A percentile compares a stretch with the other conserved stretches of the same genome.
These are phyloP conservation scores for Arrhamphus sclerolepis DNA, from an alignment of 2,797 vertebrate species.

Conservation along the genomic window DNA sequence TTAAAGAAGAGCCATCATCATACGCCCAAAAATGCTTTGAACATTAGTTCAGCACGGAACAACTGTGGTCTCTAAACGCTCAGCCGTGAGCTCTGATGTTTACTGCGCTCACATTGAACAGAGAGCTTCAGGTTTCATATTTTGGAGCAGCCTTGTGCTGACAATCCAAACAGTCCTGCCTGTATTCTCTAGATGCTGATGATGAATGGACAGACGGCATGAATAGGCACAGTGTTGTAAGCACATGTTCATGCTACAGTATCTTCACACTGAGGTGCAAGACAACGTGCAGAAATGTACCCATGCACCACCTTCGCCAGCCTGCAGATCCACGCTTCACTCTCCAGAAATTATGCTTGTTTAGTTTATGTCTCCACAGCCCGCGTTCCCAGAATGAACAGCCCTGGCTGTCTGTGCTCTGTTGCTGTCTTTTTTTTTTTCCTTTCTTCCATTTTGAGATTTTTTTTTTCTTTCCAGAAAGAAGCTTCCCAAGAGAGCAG, in stretches of 20 bases:
- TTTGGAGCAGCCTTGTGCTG: slow-evolving; percentile 44
- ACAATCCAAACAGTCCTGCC: slow-evolving; percentile 66
- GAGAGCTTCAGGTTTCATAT: slow-evolving; percentile 53
- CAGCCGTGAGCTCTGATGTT: slow-evolving; percentile 24
- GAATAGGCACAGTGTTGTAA: slow-evolving; percentile 63
- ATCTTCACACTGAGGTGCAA: slow-evolving; percentile 26
- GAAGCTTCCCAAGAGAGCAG: slow-evolving; percentile 49
- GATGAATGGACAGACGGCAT: slow-evolving; percentile 66
- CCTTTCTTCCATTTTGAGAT: slow-evolving; percentile 7
- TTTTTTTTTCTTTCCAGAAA: slow-evolving; percentile 37
- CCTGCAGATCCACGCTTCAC: slow-evolving; percentile 25
- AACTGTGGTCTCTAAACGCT: slow-evolving; percentile 29
- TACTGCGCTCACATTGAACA: slow-evolving; percentile 37
- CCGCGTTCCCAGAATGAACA: slow-evolving; percentile 62
- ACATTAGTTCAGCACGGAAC: slow-evolving; percentile 15
- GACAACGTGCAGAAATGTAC: slow-evolving; percentile 33
- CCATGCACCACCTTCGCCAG: slow-evolving; percentile 37
- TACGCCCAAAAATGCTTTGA: slow-evolving; percentile 1
- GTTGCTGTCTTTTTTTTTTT: not conserved
- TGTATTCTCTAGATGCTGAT: slow-evolving; percentile 57
- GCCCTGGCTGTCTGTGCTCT: slow-evolving; percentile 24
- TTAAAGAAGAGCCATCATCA: not conserved
- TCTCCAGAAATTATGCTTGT: slow-evolving; percentile 44
- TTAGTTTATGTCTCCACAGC: slow-evolving; percentile 68
- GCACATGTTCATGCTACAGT: slow-evolving; percentile 33